Conservation (phyloP, 2,113 vertebrate genomes). For the Otolemur garnettii region DNA sequence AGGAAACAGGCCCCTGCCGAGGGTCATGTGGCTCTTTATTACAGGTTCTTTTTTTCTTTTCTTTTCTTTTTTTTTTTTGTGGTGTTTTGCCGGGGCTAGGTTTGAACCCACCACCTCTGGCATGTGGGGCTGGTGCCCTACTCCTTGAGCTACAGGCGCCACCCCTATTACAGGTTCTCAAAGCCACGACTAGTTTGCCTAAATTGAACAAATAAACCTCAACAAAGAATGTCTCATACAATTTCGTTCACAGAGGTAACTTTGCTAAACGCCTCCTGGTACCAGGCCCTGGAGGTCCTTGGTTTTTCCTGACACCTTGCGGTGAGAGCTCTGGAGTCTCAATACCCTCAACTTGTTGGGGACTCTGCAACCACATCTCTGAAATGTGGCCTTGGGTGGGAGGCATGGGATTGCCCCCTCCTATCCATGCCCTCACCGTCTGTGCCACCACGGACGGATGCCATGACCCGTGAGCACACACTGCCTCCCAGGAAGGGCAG, state of each 20-base stretch:
- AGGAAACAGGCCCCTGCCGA: not conserved
- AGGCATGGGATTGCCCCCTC: too few species aligned
- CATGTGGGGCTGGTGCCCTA: too few species aligned
- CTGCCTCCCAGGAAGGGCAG: not conserved
- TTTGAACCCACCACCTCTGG: too few species aligned
- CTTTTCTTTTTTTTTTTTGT: too few species aligned
- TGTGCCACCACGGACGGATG: too few species aligned
- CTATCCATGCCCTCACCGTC: accelerated
- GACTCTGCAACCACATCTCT: not conserved
- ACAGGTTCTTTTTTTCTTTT: too few species aligned
- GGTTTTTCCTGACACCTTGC: not conserved
- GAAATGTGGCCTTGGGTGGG: accelerated
- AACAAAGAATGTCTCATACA: accelerated
- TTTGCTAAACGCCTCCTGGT: not conserved
- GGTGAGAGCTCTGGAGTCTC: not conserved
- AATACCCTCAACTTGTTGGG: accelerated
- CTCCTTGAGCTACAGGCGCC: too few species aligned
- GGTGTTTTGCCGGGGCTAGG: too few species aligned
- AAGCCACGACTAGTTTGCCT: not conserved
- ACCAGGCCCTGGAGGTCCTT: too few species aligned
- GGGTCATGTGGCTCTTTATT: not conserved
- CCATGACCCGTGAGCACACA: accelerated
- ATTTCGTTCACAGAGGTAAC: not conserved
- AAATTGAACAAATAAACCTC: too few species aligned
- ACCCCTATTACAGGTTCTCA: not conserved